Base-by-base conservation (phyloP, 2,888 invertebrate species). In the Polyommatus icarus region DNA sequence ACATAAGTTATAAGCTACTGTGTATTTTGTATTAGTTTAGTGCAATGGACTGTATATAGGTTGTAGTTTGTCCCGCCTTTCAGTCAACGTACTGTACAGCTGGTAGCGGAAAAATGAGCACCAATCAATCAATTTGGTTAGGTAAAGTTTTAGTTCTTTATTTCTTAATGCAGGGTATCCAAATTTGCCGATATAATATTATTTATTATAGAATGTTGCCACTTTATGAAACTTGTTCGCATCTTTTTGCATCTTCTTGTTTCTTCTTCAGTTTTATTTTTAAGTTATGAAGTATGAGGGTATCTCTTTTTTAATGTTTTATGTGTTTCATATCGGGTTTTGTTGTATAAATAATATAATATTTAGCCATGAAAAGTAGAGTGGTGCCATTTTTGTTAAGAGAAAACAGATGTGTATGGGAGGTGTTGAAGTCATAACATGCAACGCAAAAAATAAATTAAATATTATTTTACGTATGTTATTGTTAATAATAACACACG, bases 11-110 rank as follows among this genome's bases (percentile, higher is more conserved):
- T 24, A 75, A 54, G 50, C 7, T 75, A 15, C 29, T 75, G 15
- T 75, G 18, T 54, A 29, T 75, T 18, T 73, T 46, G 46, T 46
- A 46, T 73, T 46, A 46, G 46, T 8, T 75, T 75, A 75, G 29
- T 12, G 54, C 6, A 54, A 12, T 12, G 75, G 50, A 75, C 46
- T 29, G 54, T 50, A 54, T 73, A 15, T 73, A 8, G 40, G 46
- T 36, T 76, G 20, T 61, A 61, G 61, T 61, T 46, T 10, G 61
- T 24, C 24, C 61, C 12, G 61, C 61, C 61, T 61, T 12, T 61
- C 24, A 6, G 57, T 59, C n/a, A 24, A 61, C 12, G 12, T 54
- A 4, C 50, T 54, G 54, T 50, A 40, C 10, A 18, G 54, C 18
- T 54, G 54, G 18, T 3, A 15, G 18, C 54, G 18, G 1, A 54